These are phyloP conservation scores for Euleptes europaea DNA, from an alignment of 2,113 vertebrate species.

Conservation along the genomic window DNA sequence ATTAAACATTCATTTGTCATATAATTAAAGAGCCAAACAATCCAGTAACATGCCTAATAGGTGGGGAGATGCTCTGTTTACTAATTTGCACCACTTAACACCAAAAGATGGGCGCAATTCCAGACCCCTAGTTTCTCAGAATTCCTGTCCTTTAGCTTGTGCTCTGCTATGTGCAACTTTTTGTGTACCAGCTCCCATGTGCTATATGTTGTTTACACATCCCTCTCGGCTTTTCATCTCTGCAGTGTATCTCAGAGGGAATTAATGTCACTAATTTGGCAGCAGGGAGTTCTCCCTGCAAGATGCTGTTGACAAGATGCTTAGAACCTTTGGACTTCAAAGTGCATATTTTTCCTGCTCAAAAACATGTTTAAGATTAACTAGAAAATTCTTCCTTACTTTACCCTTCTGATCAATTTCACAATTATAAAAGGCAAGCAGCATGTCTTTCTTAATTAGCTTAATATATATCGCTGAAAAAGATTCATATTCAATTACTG, in stretches of 20 bases:
- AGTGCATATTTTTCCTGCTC: neutral
- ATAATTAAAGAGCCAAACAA: conserved; percentile 30
- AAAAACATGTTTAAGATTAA: conserved; percentile 2
- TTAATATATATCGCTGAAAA: neutral
- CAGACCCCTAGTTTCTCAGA: neutral
- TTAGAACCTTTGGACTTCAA: conserved; percentile 19
- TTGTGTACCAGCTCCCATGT: conserved; percentile 1
- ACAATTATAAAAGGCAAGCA: neutral
- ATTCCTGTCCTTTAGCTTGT: neutral
- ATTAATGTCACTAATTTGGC: conserved; percentile 24
- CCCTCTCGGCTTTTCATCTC: conserved; percentile 16
- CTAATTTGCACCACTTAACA: neutral
- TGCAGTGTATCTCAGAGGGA: conserved; percentile 17
- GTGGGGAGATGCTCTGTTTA: neutral
- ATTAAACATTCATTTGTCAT: conserved; percentile 53
- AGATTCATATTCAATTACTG: neutral
- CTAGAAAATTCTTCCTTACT: neutral
- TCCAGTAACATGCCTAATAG: neutral
- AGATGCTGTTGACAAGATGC: conserved; percentile 21
- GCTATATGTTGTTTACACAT: conserved; percentile 7
- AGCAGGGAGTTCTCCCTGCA: neutral
- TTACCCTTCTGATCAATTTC: neutral
- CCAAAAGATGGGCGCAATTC: neutral
- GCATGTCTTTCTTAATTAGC: neutral
- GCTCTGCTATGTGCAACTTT: neutral